Evolutionary conservation across 2,888 invertebrate genomes (phyloP).

Genomic region (Sycophila texana): DNA sequence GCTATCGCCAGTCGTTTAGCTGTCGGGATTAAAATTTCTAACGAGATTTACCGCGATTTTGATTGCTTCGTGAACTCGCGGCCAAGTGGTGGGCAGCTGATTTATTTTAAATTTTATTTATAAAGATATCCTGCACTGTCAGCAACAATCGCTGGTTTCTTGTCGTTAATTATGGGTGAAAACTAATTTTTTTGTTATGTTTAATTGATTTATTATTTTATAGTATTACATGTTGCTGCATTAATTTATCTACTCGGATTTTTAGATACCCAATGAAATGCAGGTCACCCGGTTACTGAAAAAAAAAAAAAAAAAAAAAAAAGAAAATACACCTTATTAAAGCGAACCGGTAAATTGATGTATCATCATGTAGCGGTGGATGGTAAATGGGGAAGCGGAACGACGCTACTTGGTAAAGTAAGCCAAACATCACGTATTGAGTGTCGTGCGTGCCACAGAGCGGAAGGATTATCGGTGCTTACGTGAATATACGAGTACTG

Average conservation of each 20-base stretch:
- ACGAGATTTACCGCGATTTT: too few species aligned
- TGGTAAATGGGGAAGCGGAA: neutral
- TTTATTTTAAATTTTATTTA: too few species aligned
- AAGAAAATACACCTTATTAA: neutral
- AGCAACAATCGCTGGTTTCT: too few species aligned
- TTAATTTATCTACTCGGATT: too few species aligned
- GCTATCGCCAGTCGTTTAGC: neutral
- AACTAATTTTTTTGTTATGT: too few species aligned
- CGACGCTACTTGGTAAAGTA: neutral
- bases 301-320: neutral
- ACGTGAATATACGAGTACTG: neutral
- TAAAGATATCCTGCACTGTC: too few species aligned
- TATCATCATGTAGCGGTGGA: too few species aligned
- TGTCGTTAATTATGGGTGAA: too few species aligned
- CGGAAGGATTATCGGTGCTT: conserved; percentile 4
- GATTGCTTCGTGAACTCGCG: too few species aligned
- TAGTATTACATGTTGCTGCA: too few species aligned
- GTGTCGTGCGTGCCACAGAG: neutral
- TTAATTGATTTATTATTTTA: too few species aligned
- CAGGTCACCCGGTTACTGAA: neutral
- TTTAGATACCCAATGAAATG: neutral
- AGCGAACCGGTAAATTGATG: neutral
- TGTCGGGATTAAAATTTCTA: neutral
- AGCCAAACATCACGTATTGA: conserved; percentile 10
- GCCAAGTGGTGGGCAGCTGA: too few species aligned